Conservation (phyloP, 2,888 invertebrate genomes). For the Cephus nigrinus region DNA sequence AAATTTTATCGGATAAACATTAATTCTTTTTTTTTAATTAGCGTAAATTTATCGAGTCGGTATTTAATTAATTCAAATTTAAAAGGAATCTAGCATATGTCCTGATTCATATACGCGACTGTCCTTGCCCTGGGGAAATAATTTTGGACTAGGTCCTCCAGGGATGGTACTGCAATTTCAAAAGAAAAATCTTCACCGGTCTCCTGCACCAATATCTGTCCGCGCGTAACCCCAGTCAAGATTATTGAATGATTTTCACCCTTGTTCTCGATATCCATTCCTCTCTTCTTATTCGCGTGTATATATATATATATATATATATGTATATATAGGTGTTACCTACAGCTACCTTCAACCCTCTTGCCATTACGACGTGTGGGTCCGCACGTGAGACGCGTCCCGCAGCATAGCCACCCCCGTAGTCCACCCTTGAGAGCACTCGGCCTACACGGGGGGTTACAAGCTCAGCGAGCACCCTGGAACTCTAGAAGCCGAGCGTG, state of each 20-base stretch:
- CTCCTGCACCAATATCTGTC: slow-evolving; percentile 11
- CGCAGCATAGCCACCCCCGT: background rate
- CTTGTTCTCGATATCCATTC: slow-evolving; percentile 6
- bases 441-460: slow-evolving; percentile 8
- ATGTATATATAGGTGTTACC: background rate
- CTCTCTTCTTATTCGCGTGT: background rate
- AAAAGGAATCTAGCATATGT: background rate
- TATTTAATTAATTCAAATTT: background rate
- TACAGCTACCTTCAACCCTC: background rate
- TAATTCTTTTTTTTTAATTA: background rate
- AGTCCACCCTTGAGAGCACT: background rate
- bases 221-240: slow-evolving; percentile 11
- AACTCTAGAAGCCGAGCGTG: slow-evolving; percentile 52
- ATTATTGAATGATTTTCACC: slow-evolving; percentile 22
- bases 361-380: background rate
- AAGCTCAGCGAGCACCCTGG: background rate
- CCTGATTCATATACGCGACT: background rate
- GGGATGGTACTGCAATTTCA: slow-evolving; percentile 32
- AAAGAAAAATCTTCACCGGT: slow-evolving; percentile 5
- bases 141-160: background rate
- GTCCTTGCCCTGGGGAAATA: background rate
- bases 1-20: background rate
- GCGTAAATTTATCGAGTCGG: too few species aligned
- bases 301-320: too few species aligned
- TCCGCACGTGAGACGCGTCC: background rate